These are phyloP conservation scores for Acanthurus leucopareius DNA, from an alignment of 2,797 vertebrate species.

Conservation along the genomic window DNA sequence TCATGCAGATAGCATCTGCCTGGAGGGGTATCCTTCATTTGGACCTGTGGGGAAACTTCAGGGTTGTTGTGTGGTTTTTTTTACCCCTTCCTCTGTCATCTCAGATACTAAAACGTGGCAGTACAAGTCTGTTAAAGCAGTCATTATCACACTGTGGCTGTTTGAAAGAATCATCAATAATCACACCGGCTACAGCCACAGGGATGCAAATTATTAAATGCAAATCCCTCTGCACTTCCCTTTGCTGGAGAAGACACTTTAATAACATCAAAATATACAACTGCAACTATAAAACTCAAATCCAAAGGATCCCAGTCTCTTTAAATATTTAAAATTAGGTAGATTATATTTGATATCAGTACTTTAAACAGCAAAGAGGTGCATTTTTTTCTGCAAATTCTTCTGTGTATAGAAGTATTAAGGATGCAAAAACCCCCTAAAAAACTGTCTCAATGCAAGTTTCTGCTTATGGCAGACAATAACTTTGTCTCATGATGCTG, in stretches of 20 bases:
- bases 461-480: background rate
- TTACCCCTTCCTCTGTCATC: conserved; percentile 36
- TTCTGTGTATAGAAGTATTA: too few species aligned
- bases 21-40: conserved; percentile 44
- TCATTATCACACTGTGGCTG: background rate
- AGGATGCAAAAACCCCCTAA: too few species aligned
- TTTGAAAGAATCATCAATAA: conserved; percentile 43
- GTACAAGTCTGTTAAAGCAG: conserved; percentile 24
- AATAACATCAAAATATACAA: background rate
- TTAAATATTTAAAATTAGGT: background rate
- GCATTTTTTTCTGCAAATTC: too few species aligned
- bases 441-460: too few species aligned
- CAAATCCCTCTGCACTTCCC: background rate
- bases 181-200: conserved; percentile 20
- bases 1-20: conserved; percentile 56
- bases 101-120: conserved; percentile 42
- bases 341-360: background rate
- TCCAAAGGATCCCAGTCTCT: background rate
- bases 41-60: conserved; percentile 44
- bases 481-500: conserved; percentile 36
- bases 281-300: background rate
- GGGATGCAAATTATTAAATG: background rate
- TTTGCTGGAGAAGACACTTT: conserved; percentile 4
- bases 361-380: background rate
- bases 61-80: conserved; percentile 13